Percentiles rank a stretch among this genome's conserved stretches.
Evolutionary conservation across 2,797 vertebrate species (phyloP).

Genomic region (Cirrhinus molitorella): DNA sequence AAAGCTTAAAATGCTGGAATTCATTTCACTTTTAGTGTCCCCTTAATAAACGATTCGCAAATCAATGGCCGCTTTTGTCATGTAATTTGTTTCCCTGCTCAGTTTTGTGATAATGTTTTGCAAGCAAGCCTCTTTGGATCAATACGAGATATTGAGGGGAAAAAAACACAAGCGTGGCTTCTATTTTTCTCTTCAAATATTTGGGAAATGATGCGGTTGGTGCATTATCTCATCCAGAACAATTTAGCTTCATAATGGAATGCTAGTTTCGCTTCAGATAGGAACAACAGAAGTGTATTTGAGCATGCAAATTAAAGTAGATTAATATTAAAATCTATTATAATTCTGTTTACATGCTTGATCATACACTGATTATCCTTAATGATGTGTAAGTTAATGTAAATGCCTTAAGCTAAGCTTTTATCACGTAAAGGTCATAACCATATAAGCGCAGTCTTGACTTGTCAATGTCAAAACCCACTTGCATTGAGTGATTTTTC

Average conservation of each 20-base stretch:
- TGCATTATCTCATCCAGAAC: slow-evolving; percentile 66
- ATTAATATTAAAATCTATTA: neutral
- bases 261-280: slow-evolving; percentile 62
- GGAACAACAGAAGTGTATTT: slow-evolving; percentile 7
- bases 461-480: neutral
- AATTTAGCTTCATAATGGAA: slow-evolving; percentile 68
- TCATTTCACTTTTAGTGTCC: slow-evolving; percentile 76
- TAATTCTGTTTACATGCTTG: neutral
- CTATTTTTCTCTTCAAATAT: slow-evolving; percentile 74
- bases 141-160: slow-evolving; percentile 55
- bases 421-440: neutral
- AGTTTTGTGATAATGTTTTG: slow-evolving; percentile 71
- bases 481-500: neutral
- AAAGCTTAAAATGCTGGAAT: slow-evolving; percentile 76
- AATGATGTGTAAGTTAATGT: neutral
- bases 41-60: slow-evolving; percentile 81
- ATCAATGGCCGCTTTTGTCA: slow-evolving; percentile 80
- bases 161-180: slow-evolving; percentile 65
- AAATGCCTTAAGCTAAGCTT: neutral
- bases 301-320: neutral
- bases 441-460: neutral
- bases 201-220: slow-evolving; percentile 70
- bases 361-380: neutral
- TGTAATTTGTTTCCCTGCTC: slow-evolving; percentile 72
- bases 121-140: slow-evolving; percentile 69